Evolutionary conservation across 2,888 invertebrate species (phyloP).

Genomic region (Leptopilina drosophilae): DNA sequence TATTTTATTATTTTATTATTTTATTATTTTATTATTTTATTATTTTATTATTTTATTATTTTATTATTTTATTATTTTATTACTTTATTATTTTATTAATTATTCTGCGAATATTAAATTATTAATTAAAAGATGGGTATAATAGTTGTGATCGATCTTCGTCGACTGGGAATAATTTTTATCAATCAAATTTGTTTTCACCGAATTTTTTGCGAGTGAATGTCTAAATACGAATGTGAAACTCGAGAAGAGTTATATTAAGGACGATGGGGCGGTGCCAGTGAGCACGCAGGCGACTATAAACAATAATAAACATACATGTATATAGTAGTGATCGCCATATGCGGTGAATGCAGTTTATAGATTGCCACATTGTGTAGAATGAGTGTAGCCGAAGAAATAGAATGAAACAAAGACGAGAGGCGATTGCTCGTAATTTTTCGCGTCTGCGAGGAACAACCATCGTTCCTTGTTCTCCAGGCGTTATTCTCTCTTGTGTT

Average conservation of each 20-base stretch:
- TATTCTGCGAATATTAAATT: too few relatives aligned
- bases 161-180: too few relatives aligned
- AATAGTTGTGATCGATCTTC: too few relatives aligned
- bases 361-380: slow-evolving; percentile 37
- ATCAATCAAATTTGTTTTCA: too few relatives aligned
- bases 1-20: too few relatives aligned
- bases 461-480: slow-evolving; percentile 32
- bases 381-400: slow-evolving; percentile 44
- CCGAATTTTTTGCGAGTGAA: too few relatives aligned
- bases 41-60: too few relatives aligned
- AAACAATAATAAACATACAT: slow-evolving; percentile 7
- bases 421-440: slow-evolving; percentile 38
- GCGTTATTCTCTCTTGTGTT: neutral
- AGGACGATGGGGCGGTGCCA: neutral
- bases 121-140: too few relatives aligned
- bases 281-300: slow-evolving; percentile 33
- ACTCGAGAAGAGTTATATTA: neutral
- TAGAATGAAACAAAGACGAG: slow-evolving; percentile 41
- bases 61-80: too few relatives aligned
- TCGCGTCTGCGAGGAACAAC: slow-evolving; percentile 37
- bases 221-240: neutral
- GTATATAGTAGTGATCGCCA: slow-evolving; percentile 29
- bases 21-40: too few relatives aligned
- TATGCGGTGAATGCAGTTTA: slow-evolving; percentile 33
- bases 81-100: too few relatives aligned